Conservation (phyloP, 2,797 vertebrate species). For the Hephaestus fuliginosus region DNA sequence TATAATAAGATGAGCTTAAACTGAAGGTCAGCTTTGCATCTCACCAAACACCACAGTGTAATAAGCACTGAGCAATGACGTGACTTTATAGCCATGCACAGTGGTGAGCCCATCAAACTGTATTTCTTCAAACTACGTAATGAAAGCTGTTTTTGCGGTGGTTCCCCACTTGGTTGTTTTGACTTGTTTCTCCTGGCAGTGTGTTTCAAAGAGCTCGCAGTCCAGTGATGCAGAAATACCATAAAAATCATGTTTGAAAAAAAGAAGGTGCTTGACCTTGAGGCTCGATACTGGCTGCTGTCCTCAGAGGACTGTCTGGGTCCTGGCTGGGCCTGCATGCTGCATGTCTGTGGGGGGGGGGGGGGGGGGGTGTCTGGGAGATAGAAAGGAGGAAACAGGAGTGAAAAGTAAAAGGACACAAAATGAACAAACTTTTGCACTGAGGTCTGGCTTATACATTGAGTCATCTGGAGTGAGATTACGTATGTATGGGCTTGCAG, state of each 20-base stretch:
- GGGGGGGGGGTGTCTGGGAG: neutral
- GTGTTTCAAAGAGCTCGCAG: constrained; percentile 41
- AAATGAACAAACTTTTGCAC: constrained; percentile 7
- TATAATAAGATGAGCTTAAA: neutral
- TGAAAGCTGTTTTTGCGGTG: constrained; percentile 12
- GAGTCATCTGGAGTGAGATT: constrained; percentile 2
- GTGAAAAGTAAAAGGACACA: neutral
- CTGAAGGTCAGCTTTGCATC: neutral
- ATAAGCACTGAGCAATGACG: neutral
- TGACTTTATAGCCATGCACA: neutral
- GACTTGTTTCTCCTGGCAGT: constrained; percentile 28
- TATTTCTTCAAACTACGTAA: constrained; percentile 14
- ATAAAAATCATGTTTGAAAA: constrained; percentile 44
- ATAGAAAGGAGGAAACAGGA: constrained; percentile 4
- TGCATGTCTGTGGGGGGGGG: neutral
- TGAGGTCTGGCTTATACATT: neutral
- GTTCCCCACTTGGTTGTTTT: constrained; percentile 25
- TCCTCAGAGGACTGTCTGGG: constrained; percentile 64
- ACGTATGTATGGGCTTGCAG: neutral
- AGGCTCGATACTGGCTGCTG: constrained; percentile 50
- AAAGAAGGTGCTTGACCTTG: constrained; percentile 58
- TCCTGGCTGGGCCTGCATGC: constrained; percentile 14
- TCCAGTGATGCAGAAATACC: constrained; percentile 53
- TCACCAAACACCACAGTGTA: neutral
- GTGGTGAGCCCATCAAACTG: constrained; percentile 23